Evolutionary conservation across 2,113 vertebrate species (phyloP).

Genomic region (Colaptes auratus): DNA sequence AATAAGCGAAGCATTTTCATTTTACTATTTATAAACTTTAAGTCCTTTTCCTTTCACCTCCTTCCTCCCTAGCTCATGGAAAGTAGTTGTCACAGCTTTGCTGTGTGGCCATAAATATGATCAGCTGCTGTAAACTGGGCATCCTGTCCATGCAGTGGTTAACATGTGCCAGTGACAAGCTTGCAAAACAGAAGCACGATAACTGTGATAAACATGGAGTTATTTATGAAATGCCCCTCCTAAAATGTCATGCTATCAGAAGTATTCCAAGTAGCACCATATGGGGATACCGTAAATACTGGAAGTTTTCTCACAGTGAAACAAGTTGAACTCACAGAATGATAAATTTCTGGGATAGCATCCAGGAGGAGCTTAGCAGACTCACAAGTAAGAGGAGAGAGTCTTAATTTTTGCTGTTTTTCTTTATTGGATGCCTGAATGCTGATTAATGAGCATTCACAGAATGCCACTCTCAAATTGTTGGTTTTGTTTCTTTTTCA

Average conservation of each 20-base stretch:
- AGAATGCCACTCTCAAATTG: background rate
- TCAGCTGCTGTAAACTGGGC: background rate
- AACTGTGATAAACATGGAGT: slow-evolving; percentile 65
- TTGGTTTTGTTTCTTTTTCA: background rate
- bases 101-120: accelerated
- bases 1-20: background rate
- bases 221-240: slow-evolving; percentile 65
- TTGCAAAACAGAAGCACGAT: slow-evolving; percentile 56
- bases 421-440: background rate
- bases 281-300: slow-evolving; percentile 64
- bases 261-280: slow-evolving; percentile 68
- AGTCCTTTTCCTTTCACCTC: background rate
- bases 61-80: background rate
- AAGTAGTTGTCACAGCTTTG: background rate
- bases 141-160: slow-evolving; percentile 47
- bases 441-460: slow-evolving; percentile 29
- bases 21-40: background rate
- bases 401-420: slow-evolving; percentile 3
- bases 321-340: slow-evolving; percentile 60
- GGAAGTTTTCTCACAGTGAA: slow-evolving; percentile 66
- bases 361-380: slow-evolving; percentile 47
- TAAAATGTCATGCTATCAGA: slow-evolving; percentile 65
- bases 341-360: slow-evolving; percentile 64
- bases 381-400: background rate
- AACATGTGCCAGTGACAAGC: slow-evolving; percentile 29